A percentile compares a stretch with the other conserved stretches of the same genome.
Conservation (phyloP, 2,113 vertebrate genomes). For the Nothocercus julius region DNA sequence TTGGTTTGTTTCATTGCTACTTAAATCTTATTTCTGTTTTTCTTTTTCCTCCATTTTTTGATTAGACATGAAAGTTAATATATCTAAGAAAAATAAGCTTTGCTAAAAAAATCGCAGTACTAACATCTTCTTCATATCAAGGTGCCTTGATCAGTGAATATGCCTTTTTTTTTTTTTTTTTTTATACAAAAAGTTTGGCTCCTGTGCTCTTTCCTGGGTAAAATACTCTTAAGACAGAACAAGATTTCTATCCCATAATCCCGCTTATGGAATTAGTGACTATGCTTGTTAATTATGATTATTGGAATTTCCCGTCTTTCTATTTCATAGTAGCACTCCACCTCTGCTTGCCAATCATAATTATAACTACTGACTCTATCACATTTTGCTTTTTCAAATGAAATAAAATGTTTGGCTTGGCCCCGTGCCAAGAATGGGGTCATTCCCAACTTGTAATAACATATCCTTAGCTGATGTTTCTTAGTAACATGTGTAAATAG, state of each 20-base stretch:
- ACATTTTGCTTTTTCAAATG: slow-evolving; percentile 69
- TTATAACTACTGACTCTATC: slow-evolving; percentile 69
- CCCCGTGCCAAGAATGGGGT: slow-evolving; percentile 66
- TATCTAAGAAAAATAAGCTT: not conserved
- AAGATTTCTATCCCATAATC: slow-evolving; percentile 7
- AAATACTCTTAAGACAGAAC: not conserved
- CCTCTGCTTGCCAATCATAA: slow-evolving; percentile 70
- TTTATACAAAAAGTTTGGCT: not conserved
- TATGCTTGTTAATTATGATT: slow-evolving; percentile 43
- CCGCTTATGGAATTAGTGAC: slow-evolving; percentile 35
- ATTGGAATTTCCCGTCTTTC: slow-evolving; percentile 32
- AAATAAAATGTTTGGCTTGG: slow-evolving; percentile 75
- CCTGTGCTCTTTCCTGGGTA: not conserved
- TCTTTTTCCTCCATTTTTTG: not conserved
- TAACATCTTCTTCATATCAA: not conserved
- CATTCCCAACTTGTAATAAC: slow-evolving; percentile 76
- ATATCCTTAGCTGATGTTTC: slow-evolving; percentile 74
- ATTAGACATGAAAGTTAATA: not conserved
- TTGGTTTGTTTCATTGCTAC: not conserved
- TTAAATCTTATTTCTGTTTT: not conserved
- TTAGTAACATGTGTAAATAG: slow-evolving; percentile 80
- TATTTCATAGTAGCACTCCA: slow-evolving; percentile 53
- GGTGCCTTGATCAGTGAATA: not conserved
- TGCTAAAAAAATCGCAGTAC: not conserved
- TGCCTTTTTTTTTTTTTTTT: not conserved